Evolutionary conservation across 2,888 invertebrate species (phyloP).

Genomic region (Unio delphinus): DNA sequence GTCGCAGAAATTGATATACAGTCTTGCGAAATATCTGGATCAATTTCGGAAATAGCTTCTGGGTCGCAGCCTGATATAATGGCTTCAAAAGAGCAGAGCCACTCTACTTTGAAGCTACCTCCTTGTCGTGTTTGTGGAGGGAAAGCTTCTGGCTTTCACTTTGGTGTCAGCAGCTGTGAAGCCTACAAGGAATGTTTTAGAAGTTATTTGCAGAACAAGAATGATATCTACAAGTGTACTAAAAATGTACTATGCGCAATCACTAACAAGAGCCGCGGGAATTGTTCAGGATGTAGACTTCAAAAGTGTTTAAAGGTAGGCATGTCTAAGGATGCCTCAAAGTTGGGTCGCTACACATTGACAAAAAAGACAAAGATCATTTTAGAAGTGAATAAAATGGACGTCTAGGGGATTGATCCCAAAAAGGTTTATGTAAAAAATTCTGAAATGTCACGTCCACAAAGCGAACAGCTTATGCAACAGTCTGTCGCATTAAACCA

Average conservation of each 20-base stretch:
- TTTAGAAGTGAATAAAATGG: constrained; percentile 26
- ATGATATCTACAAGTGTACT: constrained; percentile 26
- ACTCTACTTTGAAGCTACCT: constrained; percentile 20
- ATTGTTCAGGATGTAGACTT: constrained; percentile 31
- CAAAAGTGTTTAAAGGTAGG: constrained; percentile 26
- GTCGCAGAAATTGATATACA: too few relatives aligned
- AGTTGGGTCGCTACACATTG: constrained; percentile 31
- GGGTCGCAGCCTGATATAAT: too few relatives aligned
- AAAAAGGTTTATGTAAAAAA: too few relatives aligned
- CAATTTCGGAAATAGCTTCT: too few relatives aligned
- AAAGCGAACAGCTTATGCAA: too few relatives aligned
- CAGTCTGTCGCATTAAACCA: too few relatives aligned
- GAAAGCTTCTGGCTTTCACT: constrained; percentile 29
- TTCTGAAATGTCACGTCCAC: too few relatives aligned
- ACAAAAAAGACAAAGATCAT: constrained; percentile 28
- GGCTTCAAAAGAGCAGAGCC: too few relatives aligned
- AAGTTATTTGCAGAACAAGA: constrained; percentile 18
- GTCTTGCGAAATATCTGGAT: too few relatives aligned
- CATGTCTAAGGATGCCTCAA: constrained; percentile 31
- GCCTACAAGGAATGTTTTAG: constrained; percentile 37
- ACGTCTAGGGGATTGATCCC: constrained; percentile 1
- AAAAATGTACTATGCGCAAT: constrained; percentile 25
- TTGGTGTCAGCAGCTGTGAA: constrained; percentile 34
- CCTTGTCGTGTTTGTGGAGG: constrained; percentile 30
- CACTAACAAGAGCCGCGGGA: constrained; percentile 22